Evolutionary conservation across 2,888 invertebrate genomes (phyloP), one percentile per base, ranked within the genome.

Genomic region (Psococerastis gibbosa): DNA sequence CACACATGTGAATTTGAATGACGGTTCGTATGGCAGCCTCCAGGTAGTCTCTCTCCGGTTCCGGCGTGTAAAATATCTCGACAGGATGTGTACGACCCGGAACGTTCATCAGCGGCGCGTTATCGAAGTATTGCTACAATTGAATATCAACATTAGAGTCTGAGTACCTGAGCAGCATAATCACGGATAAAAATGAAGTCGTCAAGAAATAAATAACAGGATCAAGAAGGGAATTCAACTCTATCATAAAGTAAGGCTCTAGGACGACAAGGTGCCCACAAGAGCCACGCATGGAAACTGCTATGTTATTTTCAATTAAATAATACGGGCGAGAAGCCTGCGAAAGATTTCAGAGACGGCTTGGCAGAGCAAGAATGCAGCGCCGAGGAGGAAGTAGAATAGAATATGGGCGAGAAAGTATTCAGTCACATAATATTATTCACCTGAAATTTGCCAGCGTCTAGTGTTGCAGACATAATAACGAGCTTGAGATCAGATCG

Each of bases 21-120:
- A 98, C 98, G 0, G 98, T 98, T 47, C 97, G 70, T 49, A 99
- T 97, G 0, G 98, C 95, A 0, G 98, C 98, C 64, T 99, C 98
- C 45, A 99, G 62, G 58, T 99, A 99, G 57, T 99, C 97, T 13
- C 85, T 65, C 62, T 99, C 98, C 0, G 98, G 95, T 57, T 98
- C 97, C 0, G 95, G 97, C 0, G 98, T 98, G 64, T 97, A 99
- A 65, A 97, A 98, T 50, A 99, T 98, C 61, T 92, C 92, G 0
- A 92, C 92, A 2, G 91, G 89, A 66, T 89, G 88, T 1, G 91
- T 92, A 54, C 92, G 70, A 16, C 92, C 98, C 0, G 98, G 98
- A 1, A 99, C 95, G 55, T 88, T 94, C 89, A 99, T 92, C 31
- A 99, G 63, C 0, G 98, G 98, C 0, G 97, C 97, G 59, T 92